A percentile compares a stretch with the other conserved stretches of the same genome.
Evolutionary conservation across 1,140 invertebrate species (phyloP).

Genomic region (Agrypnia vestita): DNA sequence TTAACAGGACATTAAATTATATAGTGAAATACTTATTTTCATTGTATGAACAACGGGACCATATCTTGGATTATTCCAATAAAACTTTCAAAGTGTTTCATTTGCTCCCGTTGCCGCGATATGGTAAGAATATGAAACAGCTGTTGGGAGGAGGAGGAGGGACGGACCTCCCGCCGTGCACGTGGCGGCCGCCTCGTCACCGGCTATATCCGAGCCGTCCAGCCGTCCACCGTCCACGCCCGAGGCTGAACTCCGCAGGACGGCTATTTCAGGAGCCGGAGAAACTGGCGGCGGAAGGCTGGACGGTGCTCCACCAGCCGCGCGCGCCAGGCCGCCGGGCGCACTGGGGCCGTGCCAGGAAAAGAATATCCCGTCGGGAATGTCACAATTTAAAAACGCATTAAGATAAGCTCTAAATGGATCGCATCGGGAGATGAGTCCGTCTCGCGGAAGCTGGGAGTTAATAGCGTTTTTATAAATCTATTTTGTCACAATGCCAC

Average conservation of each 20-base stretch:
- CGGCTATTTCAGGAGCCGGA: conserved; percentile 27
- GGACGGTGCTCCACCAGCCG: background rate
- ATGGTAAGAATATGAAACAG: too few relatives aligned
- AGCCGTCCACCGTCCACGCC: background rate
- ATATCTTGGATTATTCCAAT: too few relatives aligned
- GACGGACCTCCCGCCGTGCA: background rate
- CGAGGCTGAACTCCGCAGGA: conserved; percentile 10
- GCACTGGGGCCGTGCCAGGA: background rate
- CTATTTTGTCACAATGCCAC: conserved; percentile 7
- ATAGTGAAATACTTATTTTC: too few relatives aligned
- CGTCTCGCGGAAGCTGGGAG: background rate
- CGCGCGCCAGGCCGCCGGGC: background rate
- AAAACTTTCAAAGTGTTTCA: too few relatives aligned
- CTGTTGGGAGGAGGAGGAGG: background rate
- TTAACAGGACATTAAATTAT: too few relatives aligned
- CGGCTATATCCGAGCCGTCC: conserved; percentile 23
- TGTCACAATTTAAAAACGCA: conserved; percentile 34
- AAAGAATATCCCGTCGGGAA: background rate
- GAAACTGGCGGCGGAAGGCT: conserved; percentile 4
- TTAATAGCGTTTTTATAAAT: background rate
- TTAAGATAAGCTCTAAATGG: conserved; percentile 23
- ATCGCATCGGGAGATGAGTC: background rate
- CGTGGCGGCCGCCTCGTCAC: conserved; percentile 19
- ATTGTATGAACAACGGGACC: too few relatives aligned
- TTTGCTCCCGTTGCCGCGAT: too few relatives aligned